Percentiles rank a stretch among this genome's conserved stretches.
Conservation (phyloP, 2,888 invertebrate genomes). For the Oxystoma pomonae region DNA sequence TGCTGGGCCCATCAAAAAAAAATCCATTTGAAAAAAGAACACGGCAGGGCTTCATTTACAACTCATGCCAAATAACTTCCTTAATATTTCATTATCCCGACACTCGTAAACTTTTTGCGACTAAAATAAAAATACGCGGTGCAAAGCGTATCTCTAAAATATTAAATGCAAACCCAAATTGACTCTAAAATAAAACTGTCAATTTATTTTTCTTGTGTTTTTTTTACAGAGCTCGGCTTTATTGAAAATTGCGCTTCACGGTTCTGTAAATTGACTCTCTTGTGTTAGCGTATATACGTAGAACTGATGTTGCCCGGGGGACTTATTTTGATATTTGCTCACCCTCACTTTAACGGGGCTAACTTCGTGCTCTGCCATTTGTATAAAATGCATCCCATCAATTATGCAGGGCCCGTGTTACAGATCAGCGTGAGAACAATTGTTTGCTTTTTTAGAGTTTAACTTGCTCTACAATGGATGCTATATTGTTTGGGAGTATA, state of each 20-base stretch:
- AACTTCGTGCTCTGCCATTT: constrained; percentile 32
- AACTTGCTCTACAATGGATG: too few relatives aligned
- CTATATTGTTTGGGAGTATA: too few relatives aligned
- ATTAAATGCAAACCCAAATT: constrained; percentile 20
- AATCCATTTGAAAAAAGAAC: too few relatives aligned
- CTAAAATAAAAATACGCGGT: background rate
- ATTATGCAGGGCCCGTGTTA: constrained; percentile 25
- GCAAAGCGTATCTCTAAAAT: constrained; percentile 9
- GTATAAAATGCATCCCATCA: constrained; percentile 30
- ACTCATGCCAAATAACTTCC: too few relatives aligned
- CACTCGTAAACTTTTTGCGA: background rate
- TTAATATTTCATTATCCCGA: background rate
- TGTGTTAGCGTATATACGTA: constrained; percentile 13
- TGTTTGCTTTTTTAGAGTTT: too few relatives aligned
- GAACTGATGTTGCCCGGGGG: constrained; percentile 26
- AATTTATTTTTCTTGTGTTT: constrained; percentile 24
- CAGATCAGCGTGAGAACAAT: background rate
- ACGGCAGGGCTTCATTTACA: too few relatives aligned
- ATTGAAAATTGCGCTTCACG: constrained; percentile 23
- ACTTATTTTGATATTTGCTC: constrained; percentile 32
- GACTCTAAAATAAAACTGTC: constrained; percentile 26
- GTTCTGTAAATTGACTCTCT: constrained; percentile 17
- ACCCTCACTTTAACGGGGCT: constrained; percentile 32
- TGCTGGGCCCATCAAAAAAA: too few relatives aligned
- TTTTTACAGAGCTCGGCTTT: constrained; percentile 12